A percentile compares a stretch with the other conserved stretches of the same genome.
Conservation (phyloP, 2,113 vertebrate genomes). For the Ailuropoda melanoleuca region DNA sequence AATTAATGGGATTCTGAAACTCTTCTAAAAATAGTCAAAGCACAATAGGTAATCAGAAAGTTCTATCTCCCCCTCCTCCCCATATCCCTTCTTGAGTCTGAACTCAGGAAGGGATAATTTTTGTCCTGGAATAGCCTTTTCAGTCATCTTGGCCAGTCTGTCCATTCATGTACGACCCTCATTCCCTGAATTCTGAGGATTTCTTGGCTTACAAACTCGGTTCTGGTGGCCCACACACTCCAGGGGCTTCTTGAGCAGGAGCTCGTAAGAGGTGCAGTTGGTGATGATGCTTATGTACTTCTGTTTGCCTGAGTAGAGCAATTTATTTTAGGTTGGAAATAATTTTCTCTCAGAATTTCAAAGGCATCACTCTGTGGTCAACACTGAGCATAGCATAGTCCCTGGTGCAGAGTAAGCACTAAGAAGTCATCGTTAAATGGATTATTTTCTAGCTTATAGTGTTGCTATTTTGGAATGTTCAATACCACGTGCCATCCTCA, state of each 20-base stretch:
- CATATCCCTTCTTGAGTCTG: neutral
- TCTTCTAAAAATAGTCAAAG: neutral
- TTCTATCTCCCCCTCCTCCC: neutral
- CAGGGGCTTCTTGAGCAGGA: neutral
- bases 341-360: conserved; percentile 22
- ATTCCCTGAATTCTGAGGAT: neutral
- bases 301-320: neutral
- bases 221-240: neutral
- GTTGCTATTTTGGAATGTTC: neutral
- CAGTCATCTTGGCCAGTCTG: neutral
- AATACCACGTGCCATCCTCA: neutral
- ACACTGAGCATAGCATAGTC: neutral
- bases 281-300: neutral
- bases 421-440: neutral
- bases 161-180: neutral
- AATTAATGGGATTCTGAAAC: conserved; percentile 31
- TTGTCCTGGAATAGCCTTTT: neutral
- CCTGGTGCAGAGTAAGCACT: neutral
- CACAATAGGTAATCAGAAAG: neutral
- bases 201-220: neutral
- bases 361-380: neutral
- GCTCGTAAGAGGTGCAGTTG: neutral
- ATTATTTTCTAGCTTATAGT: conserved; percentile 12
- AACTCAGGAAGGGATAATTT: neutral
- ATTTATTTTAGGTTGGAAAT: neutral